A percentile compares a stretch with the other conserved stretches of the same genome.
Conservation (phyloP, 2,797 vertebrate genomes). For the Poeciliopsis paucimaculata region DNA sequence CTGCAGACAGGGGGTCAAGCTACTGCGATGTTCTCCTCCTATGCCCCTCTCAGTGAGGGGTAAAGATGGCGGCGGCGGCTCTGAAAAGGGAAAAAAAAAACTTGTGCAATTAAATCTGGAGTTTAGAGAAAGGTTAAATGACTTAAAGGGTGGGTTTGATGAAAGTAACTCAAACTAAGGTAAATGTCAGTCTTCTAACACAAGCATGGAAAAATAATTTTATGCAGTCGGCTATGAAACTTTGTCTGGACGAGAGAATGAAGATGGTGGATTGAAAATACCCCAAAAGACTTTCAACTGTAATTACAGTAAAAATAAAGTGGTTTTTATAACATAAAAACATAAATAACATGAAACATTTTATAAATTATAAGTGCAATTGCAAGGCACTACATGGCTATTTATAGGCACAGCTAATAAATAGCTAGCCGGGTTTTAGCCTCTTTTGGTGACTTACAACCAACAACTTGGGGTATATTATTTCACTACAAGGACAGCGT, state of each 20-base stretch:
- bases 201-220: background rate
- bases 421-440: no score
- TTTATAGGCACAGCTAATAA: background rate
- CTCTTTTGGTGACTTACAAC: no score
- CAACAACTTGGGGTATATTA: no score
- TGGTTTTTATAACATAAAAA: background rate
- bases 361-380: background rate
- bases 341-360: background rate
- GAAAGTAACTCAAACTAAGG: constrained; percentile 35
- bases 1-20: constrained; percentile 47
- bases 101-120: constrained; percentile 43
- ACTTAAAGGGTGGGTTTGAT: constrained; percentile 33
- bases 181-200: constrained; percentile 45
- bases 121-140: constrained; percentile 57
- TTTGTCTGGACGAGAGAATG: background rate
- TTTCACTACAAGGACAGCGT: no score
- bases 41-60: constrained; percentile 32
- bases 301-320: background rate
- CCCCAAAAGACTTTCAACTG: background rate
- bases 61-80: constrained; percentile 8
- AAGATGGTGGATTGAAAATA: background rate
- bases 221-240: background rate
- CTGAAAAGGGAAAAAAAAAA: constrained; percentile 9
- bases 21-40: constrained; percentile 33
- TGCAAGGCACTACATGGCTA: background rate